Conservation (phyloP, 1,140 invertebrate genomes). For the Drosophila watanabei region DNA sequence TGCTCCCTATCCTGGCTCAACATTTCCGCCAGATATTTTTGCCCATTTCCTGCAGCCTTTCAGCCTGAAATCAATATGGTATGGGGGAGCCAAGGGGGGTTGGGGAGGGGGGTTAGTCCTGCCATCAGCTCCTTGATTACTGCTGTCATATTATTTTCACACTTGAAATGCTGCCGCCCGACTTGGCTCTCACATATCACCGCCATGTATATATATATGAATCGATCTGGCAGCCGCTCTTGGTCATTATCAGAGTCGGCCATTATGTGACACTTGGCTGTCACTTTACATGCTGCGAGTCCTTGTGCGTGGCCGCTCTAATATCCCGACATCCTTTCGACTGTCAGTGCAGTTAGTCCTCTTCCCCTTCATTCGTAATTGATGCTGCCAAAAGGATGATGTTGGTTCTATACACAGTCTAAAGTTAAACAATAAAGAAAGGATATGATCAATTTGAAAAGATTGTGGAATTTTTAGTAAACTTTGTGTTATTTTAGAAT, state of each 20-base stretch:
- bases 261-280: constrained; percentile 69
- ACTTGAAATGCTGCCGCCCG: constrained; percentile 66
- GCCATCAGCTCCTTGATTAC: constrained; percentile 69
- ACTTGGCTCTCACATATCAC: constrained; percentile 19
- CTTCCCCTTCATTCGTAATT: constrained; percentile 18
- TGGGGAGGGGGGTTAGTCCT: constrained; percentile 26
- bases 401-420: neutral
- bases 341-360: constrained; percentile 16
- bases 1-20: constrained; percentile 36
- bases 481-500: neutral
- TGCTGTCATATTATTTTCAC: constrained; percentile 81
- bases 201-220: constrained; percentile 4
- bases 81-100: neutral
- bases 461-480: neutral
- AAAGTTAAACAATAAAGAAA: neutral
- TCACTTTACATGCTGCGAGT: constrained; percentile 65
- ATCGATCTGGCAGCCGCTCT: constrained; percentile 54
- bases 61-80: constrained; percentile 71
- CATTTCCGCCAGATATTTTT: constrained; percentile 77
- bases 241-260: constrained; percentile 64
- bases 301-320: constrained; percentile 54
- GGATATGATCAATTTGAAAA: neutral
- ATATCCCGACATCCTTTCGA: constrained; percentile 55
- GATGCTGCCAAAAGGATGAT: constrained; percentile 29
- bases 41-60: constrained; percentile 72